Percentiles rank a stretch among this genome's conserved stretches.
phyloP scores from a whole-genome alignment of 2,888 invertebrate species.

The Chaetogeoica ovagalla region DNA sequence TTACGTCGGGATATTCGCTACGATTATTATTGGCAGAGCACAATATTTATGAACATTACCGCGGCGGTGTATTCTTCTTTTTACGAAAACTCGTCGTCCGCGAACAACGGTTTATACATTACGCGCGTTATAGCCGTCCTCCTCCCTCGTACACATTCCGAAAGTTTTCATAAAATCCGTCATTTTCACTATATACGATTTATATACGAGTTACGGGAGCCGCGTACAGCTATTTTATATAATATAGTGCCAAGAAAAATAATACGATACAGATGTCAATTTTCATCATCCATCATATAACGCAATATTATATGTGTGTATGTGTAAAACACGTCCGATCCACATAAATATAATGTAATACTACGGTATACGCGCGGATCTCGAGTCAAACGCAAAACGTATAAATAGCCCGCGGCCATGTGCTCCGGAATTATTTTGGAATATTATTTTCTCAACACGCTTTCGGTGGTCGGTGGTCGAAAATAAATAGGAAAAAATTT shows the following conservation, averaged over 20 bases:
- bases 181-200: constrained; percentile 18
- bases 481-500: too few relatives aligned
- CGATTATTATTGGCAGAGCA: too few relatives aligned
- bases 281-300: constrained; percentile 31
- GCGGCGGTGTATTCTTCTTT: not conserved
- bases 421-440: too few relatives aligned
- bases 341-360: not conserved
- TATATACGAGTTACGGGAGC: too few relatives aligned
- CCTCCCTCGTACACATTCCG: not conserved
- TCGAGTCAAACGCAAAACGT: not conserved
- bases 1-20: too few relatives aligned
- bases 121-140: constrained; percentile 38
- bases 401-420: too few relatives aligned
- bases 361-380: not conserved
- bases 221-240: not conserved
- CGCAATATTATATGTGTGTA: not conserved
- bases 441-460: too few relatives aligned
- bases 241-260: not conserved
- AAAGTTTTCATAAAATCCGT: constrained; percentile 50
- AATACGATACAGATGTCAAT: constrained; percentile 32
- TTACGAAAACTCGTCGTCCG: not conserved
- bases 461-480: too few relatives aligned
- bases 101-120: not conserved
- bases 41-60: not conserved
- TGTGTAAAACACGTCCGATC: not conserved